Evolutionary conservation across 1,140 invertebrate genomes (phyloP).

Genomic region (Sarcophaga bullata): DNA sequence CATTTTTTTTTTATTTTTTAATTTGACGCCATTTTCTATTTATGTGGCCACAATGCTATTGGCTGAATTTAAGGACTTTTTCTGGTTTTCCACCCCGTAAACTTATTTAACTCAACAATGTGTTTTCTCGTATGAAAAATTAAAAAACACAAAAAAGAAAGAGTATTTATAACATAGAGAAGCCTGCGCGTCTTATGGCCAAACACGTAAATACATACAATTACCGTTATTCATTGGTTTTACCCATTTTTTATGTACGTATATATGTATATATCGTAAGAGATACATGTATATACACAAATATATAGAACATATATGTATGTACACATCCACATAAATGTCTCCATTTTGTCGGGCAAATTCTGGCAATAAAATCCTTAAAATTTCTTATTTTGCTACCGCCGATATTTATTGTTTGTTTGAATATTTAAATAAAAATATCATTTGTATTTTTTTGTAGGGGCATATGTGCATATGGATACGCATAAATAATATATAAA

Average conservation of each 20-base stretch:
- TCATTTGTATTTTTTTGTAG: no score
- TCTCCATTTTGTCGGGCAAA: slow-evolving; percentile 32
- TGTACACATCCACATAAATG: not conserved
- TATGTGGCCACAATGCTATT: not conserved
- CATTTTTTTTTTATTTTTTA: not conserved
- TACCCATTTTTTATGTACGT: not conserved
- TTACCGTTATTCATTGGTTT: slow-evolving; percentile 17
- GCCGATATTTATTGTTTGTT: slow-evolving; percentile 5
- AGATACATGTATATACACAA: not conserved
- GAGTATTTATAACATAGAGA: slow-evolving; percentile 7
- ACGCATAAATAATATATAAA: no score
- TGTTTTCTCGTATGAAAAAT: no score
- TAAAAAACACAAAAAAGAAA: not conserved
- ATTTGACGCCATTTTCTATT: not conserved
- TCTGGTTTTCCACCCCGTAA: not conserved
- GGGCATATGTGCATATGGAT: no score
- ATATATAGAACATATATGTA: not conserved
- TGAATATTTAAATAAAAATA: not conserved
- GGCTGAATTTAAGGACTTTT: not conserved
- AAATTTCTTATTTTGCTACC: slow-evolving; percentile 23
- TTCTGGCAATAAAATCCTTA: slow-evolving; percentile 15
- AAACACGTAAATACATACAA: not conserved
- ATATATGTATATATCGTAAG: not conserved
- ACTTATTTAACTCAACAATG: not conserved
- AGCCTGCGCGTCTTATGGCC: slow-evolving; percentile 7